A percentile compares a stretch with the other conserved stretches of the same genome.
These are phyloP conservation scores for Pelusios castaneus DNA, from an alignment of 2,113 vertebrate genomes.

Conservation along the genomic window DNA sequence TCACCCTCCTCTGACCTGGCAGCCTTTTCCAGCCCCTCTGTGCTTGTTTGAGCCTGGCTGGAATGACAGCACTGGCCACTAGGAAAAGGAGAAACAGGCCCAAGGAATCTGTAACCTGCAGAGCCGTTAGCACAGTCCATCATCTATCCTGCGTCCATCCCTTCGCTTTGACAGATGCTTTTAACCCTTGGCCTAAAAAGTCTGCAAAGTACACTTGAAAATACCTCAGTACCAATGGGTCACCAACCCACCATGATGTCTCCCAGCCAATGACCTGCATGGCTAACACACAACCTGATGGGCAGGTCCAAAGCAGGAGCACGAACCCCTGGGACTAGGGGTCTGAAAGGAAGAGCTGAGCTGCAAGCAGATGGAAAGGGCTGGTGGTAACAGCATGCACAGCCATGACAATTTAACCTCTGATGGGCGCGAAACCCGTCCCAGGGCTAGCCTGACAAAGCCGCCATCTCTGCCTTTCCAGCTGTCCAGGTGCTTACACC, in stretches of 20 bases:
- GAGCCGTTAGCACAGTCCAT: background rate
- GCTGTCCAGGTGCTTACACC: background rate
- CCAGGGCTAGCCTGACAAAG: background rate
- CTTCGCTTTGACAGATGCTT: background rate
- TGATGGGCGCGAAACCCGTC: too few relatives aligned
- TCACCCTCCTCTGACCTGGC: background rate
- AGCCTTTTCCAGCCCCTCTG: background rate
- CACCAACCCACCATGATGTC: too few relatives aligned
- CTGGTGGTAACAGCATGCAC: too few relatives aligned
- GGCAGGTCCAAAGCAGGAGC: background rate
- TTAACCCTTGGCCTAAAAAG: background rate
- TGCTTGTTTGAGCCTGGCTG: background rate
- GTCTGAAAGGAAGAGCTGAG: background rate
- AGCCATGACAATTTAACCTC: background rate
- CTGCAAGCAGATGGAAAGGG: too few relatives aligned
- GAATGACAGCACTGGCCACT: background rate
- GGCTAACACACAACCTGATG: background rate
- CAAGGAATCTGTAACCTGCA: background rate
- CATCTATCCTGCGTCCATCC: background rate
- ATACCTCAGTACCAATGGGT: background rate
- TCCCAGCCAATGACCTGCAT: background rate
- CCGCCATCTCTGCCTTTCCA: background rate
- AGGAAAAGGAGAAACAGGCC: background rate
- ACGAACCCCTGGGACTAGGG: background rate
- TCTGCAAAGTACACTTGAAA: background rate